A percentile compares a stretch with the other conserved stretches of the same genome.
Evolutionary conservation across 2,888 invertebrate species (phyloP).

Genomic region (Trichogramma dendrolimi): DNA sequence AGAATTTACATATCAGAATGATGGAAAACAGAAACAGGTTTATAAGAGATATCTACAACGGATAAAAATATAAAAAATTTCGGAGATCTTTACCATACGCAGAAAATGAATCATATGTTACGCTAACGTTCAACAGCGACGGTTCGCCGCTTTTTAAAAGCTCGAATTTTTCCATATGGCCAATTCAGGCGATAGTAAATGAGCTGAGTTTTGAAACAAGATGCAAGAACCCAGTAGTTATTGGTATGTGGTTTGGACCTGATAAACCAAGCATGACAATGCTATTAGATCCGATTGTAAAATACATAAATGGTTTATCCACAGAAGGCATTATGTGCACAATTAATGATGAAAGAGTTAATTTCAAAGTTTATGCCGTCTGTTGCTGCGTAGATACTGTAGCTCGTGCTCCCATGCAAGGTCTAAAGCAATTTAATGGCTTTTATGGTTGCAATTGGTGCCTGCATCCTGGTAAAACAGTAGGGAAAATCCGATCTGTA

Average conservation of each 20-base stretch:
- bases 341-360: slow-evolving; percentile 5
- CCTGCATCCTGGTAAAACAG: neutral
- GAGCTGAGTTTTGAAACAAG: slow-evolving; percentile 25
- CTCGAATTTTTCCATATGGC: slow-evolving; percentile 20
- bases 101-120: neutral
- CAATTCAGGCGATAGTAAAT: slow-evolving; percentile 21
- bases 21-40: neutral
- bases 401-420: neutral
- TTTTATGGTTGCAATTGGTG: slow-evolving; percentile 29
- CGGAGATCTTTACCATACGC: slow-evolving; percentile 1
- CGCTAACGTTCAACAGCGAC: slow-evolving; percentile 8
- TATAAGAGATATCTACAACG: slow-evolving; percentile 8
- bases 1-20: neutral
- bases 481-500: too few species aligned
- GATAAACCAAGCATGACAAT: slow-evolving; percentile 4
- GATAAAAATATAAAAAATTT: slow-evolving; percentile 6
- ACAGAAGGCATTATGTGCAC: slow-evolving; percentile 12
- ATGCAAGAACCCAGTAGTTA: slow-evolving; percentile 15
- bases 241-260: slow-evolving; percentile 27
- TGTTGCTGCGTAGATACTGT: slow-evolving; percentile 24
- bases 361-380: slow-evolving; percentile 17
- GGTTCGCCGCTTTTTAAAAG: slow-evolving; percentile 21
- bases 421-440: slow-evolving; percentile 13
- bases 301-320: neutral
- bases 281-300: slow-evolving; percentile 15